Evolutionary conservation across 64 coral and sea anemone genomes (phyloP), one percentile per base, ranked within the genome.

Genomic region (Pocillopora damicornis): DNA sequence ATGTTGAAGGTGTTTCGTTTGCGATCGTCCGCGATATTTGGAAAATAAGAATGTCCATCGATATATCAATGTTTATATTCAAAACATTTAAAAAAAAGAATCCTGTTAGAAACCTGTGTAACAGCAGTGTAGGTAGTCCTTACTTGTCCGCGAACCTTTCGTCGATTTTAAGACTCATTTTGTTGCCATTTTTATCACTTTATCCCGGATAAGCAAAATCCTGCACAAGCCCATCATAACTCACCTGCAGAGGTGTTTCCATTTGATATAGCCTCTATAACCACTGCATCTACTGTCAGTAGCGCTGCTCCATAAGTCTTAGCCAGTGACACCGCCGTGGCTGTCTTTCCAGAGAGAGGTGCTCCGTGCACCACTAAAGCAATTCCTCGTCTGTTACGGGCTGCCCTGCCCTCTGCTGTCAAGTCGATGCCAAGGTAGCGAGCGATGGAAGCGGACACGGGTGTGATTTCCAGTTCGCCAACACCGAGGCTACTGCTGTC

Each of bases 381-480:
- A 22, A 99, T 95, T 60, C 97, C 97, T 18, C 97, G 97, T 35
- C 97, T 88, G 74, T 99, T 99, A 80, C 97, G 93, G 25, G 97
- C 97, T 37, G 97, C 97, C 62, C 91, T 95, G 4, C 97, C 97
- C 58, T 99, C 97, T 1, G 97, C 87, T 65, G 97, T 92, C 20
- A 99, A 79, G 87, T 99, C 97, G 81, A 99, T 99, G 63, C 97
- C 97, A 59, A 99, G 88, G 38, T 99, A 99, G 1, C 91, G 93
- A 13, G 97, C 97, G 72, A 99, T 99, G 65, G 97, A 93, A 16
- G 97, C 97, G n/a, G 97, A 99, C 57, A 99, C 97, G 11, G 97
- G 97, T 35, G 97, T 99, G 72, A 99, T 99, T 81, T 99, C 97
- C 37, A 99, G 88, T 64, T 99, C 97, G 72, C 97, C 97, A 5